Evolutionary conservation across 1,140 invertebrate species (phyloP), one percentile per base, ranked within the genome.

Genomic region (Pseudomyrmex cubaensis): DNA sequence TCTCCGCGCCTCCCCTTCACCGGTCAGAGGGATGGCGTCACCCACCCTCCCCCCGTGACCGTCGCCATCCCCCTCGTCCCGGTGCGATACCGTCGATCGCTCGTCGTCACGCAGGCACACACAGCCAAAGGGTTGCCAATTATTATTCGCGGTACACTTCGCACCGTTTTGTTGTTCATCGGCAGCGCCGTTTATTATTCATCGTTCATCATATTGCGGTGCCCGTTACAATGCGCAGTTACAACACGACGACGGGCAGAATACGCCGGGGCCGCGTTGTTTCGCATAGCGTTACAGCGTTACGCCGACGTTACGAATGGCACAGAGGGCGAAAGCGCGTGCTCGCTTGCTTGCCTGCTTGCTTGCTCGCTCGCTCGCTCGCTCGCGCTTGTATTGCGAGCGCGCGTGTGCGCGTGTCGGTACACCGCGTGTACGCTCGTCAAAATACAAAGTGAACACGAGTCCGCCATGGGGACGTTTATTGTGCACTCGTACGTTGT

Each of bases 121-220:
- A 50, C 82, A 75, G 69, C 74, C 86, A 80, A 87, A 83, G 63
- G 67, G 66, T 84, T 83, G 76, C 83, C 87, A 87, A 92, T 92
- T 92, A 91, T 92, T 91, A 92, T 90, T 90, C 87, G 90, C 75
- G 84, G 80, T 90, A 77, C 84, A 90, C 83, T 91, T 89, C 77
- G 85, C 90, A 83, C 67, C 88, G 86, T 91, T 92, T 91, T 89
- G 88, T 92, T 91, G 91, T 91, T 91, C 90, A 92, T 93, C 87
- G 90, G 88, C 82, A 78, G n/a, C 20, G 85, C 85, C 90, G 85
- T 92, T 92, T 91, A 92, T 92, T 92, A 92, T 92, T 93, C 92
- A 92, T 92, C 90, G 90, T 90, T 91, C 88, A 91, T 91, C 91
- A 89, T 90, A 88, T 88, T 88, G 85, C 72, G 88, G 88, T 76